Percentiles rank a stretch among this genome's conserved stretches.
Conservation (phyloP, 2,113 vertebrate genomes). For the Chaetodon trifascialis region DNA sequence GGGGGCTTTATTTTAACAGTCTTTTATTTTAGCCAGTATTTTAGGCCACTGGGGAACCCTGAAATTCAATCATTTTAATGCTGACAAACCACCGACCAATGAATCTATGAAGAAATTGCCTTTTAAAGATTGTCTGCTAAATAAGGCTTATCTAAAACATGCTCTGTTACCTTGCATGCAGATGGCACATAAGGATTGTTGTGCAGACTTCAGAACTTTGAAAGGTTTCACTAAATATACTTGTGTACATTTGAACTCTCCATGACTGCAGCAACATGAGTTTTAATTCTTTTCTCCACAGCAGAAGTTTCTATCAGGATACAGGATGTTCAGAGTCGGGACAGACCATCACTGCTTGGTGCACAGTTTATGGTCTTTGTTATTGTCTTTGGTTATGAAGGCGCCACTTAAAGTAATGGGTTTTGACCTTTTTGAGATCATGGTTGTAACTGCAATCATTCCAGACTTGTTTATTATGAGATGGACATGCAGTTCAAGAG, state of each 20-base stretch:
- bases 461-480: neutral
- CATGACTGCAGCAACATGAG: neutral
- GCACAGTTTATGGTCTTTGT: neutral
- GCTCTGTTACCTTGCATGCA: neutral
- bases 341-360: constrained; percentile 34
- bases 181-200: neutral
- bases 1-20: no score
- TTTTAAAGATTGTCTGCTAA: neutral
- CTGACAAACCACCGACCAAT: neutral
- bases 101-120: neutral
- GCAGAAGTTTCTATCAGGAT: neutral
- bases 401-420: neutral
- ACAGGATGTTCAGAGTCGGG: neutral
- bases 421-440: neutral
- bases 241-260: no score
- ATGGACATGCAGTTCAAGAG: constrained; percentile 4
- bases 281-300: neutral
- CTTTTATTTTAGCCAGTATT: no score
- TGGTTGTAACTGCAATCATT: neutral
- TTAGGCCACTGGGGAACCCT: neutral
- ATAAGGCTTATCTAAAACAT: no score
- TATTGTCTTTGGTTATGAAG: neutral
- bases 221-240: no score
- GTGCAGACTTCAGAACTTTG: neutral
- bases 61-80: neutral